phyloP scores from a whole-genome alignment of 2,797 vertebrate species.

The Phalloptychus januarius region DNA sequence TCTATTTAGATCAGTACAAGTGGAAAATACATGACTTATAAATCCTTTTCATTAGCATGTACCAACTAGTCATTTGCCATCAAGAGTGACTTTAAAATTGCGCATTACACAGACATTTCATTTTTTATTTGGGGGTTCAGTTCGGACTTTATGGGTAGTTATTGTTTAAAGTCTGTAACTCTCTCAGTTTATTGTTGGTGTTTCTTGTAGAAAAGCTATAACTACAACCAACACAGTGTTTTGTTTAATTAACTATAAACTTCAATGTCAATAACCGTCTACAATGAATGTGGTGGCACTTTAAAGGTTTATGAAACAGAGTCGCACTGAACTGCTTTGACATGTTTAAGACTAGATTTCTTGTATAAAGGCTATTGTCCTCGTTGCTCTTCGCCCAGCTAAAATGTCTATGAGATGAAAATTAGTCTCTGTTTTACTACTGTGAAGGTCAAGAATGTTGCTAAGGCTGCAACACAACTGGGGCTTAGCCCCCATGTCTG shows the following conservation, averaged over 20 bases:
- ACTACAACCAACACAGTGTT: neutral
- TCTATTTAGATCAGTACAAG: neutral
- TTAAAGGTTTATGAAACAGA: neutral
- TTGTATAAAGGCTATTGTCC: neutral
- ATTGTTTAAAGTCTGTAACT: neutral
- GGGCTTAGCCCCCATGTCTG: neutral
- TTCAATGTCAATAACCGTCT: neutral
- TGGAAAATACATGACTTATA: neutral
- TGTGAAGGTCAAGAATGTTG: neutral
- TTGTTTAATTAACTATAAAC: neutral
- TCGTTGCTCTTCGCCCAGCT: neutral
- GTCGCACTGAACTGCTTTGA: neutral
- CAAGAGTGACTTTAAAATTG: neutral
- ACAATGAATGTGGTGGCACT: neutral
- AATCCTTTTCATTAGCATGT: neutral
- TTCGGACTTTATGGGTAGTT: neutral
- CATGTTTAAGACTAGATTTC: too few relatives aligned
- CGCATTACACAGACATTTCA: neutral
- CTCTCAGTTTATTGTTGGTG: neutral
- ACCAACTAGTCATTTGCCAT: neutral
- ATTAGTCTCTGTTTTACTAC: neutral
- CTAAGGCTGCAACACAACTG: neutral
- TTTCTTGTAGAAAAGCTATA: neutral
- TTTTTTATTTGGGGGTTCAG: neutral
- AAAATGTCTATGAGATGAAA: neutral